Evolutionary conservation across 37 sponge, comb jelly and placozoan species (phyloP).

Genomic region (Sycon ciliatum): DNA sequence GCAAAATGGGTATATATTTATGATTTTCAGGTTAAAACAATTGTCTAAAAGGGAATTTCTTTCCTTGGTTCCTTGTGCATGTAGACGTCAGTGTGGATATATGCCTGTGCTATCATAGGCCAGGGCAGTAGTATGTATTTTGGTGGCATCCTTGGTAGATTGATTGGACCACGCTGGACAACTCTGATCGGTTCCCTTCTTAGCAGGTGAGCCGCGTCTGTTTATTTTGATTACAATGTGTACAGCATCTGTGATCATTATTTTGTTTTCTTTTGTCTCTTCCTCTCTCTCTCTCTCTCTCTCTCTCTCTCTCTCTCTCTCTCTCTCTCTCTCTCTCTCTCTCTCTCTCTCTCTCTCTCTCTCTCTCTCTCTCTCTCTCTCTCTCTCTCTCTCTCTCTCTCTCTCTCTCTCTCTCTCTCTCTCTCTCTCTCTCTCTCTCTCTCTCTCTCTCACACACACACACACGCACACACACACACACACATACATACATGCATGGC

Average conservation of each 20-base stretch:
- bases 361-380: background rate
- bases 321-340: background rate
- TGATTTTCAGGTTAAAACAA: no score
- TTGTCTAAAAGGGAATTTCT: no score
- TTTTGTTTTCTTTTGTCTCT: no score
- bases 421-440: slow-evolving; percentile 40
- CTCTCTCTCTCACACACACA: slow-evolving; percentile 19
- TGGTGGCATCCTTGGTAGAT: slow-evolving; percentile 63
- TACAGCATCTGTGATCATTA: no score
- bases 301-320: no score
- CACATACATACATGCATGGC: background rate
- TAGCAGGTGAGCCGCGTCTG: no score
- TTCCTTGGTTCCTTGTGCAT: no score
- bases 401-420: slow-evolving; percentile 48
- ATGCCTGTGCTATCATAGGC: slow-evolving; percentile 38
- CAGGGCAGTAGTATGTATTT: slow-evolving; percentile 60
- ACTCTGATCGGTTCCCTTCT: slow-evolving; percentile 57
- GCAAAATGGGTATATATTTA: no score
- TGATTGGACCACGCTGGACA: slow-evolving; percentile 59
- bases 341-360: no score
- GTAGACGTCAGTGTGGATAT: slow-evolving; percentile 43
- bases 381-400: slow-evolving; percentile 43
- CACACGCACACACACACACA: slow-evolving; percentile 10
- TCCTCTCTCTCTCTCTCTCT: no score
- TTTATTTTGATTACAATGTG: no score